Evolutionary conservation across 2,113 vertebrate species (phyloP).

Genomic region (Noturus placidus): DNA sequence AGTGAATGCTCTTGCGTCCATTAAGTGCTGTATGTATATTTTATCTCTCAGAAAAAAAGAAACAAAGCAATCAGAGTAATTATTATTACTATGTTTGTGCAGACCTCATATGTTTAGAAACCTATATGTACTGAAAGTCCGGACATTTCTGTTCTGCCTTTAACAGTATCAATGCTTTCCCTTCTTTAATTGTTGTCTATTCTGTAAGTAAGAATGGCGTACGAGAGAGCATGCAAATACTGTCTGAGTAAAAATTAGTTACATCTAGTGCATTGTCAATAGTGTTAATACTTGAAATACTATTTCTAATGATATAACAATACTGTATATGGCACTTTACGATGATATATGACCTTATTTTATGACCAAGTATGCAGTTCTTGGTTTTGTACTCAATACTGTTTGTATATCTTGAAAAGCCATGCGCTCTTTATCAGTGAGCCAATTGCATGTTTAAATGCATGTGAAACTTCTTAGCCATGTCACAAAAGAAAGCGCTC

Average conservation of each 20-base stretch:
- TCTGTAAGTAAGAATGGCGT: conserved; percentile 41
- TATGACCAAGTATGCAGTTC: not conserved
- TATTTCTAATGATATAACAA: conserved; percentile 32
- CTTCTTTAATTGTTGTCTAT: conserved; percentile 47
- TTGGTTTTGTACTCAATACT: conserved; percentile 8
- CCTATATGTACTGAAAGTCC: conserved; percentile 26
- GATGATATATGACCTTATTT: conserved; percentile 4
- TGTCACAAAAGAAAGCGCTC: not conserved
- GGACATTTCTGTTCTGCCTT: conserved; percentile 5
- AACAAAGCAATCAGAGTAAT: conserved; percentile 3
- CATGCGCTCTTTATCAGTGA: conserved; percentile 18
- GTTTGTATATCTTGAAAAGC: conserved; percentile 22
- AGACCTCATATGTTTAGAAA: conserved; percentile 24
- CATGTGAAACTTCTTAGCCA: conserved; percentile 35
- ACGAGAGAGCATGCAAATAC: conserved; percentile 60
- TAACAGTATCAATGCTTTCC: conserved; percentile 2
- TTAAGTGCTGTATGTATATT: conserved; percentile 40
- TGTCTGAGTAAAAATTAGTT: not conserved
- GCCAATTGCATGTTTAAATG: conserved; percentile 44
- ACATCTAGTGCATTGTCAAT: conserved; percentile 56
- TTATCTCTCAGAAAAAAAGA: not conserved
- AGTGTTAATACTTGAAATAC: conserved; percentile 47
- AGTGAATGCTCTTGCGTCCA: conserved; percentile 29
- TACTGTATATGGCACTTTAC: conserved; percentile 36
- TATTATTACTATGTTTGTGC: conserved; percentile 12